Evolutionary conservation across 2,888 invertebrate genomes (phyloP), one percentile per base, ranked within the genome.

Genomic region (Callinectes sapidus): DNA sequence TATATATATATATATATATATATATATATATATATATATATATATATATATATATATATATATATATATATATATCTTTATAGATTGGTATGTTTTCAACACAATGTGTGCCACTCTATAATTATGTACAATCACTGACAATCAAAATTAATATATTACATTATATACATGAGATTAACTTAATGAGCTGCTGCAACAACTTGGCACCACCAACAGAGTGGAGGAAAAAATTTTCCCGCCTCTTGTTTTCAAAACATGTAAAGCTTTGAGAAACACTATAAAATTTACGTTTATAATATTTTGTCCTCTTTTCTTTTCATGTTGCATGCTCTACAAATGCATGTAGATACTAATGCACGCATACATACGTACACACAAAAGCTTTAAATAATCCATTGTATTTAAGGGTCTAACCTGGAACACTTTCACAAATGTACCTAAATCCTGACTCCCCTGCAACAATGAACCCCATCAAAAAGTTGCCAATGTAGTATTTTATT

Each of bases 1-100:
- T 88, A 28, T 28, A 54, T 55, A 88, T 55, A 88, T 88, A 88
- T 88, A 88, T 88, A 88, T 88, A 88, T 88, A 88, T 54, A 88
- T 54, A 88, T 54, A 88, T 54, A 88, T 54, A 88, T 54, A 88
- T 54, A 88, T 54, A 88, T 54, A 88, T 54, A 88, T 54, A 88
- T 54, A 88, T 54, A 88, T 54, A 88, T 54, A 88, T 54, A 88
- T 54, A 88, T 54, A 88, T 54, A 88, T 54, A 88, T 54, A 88
- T 54, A 88, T 54, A 88, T 54, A 88, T n/a, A 88, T 54, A 88
- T 88, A 28, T 28, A 28, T 32, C 48, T 55, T 23, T 28, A 88
- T 10, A 28, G 6, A 28, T 54, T 48, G 39, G 48, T 87, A 23
- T 48, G 48, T 35, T 48, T 48, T 28, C 18, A 54, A n/a, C 35